These are phyloP conservation scores for Chironomus striatipennis DNA, from an alignment of 1,140 invertebrate species.

Conservation along the genomic window DNA sequence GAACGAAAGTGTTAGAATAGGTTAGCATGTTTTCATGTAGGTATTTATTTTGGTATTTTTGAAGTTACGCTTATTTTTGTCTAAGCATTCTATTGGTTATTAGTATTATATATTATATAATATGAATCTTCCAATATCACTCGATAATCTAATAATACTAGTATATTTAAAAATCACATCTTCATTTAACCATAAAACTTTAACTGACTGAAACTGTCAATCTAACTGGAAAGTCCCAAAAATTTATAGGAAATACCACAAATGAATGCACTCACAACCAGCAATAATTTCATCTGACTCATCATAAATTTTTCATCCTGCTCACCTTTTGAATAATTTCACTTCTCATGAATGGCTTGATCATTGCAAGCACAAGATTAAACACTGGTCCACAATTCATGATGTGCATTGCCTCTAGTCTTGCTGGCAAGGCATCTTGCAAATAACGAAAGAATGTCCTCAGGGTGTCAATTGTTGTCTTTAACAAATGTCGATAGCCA, in stretches of 20 bases:
- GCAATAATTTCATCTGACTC: too few relatives aligned
- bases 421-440: conserved; percentile 51
- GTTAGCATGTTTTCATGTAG: too few relatives aligned
- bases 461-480: conserved; percentile 41
- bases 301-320: neutral
- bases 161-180: neutral
- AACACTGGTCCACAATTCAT: conserved; percentile 53
- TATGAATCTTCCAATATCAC: neutral
- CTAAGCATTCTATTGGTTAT: too few relatives aligned
- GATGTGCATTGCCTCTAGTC: conserved; percentile 52
- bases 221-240: too few relatives aligned
- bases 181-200: too few relatives aligned
- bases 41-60: too few relatives aligned
- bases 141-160: neutral
- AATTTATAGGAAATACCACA: too few relatives aligned
- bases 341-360: conserved; percentile 54
- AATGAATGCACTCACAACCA: neutral
- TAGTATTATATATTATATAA: too few relatives aligned
- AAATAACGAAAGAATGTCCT: conserved; percentile 42
- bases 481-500: conserved; percentile 47
- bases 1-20: conserved; percentile 25
- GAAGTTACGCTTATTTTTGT: too few relatives aligned
- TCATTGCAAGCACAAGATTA: conserved; percentile 50
- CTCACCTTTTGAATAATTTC: conserved; percentile 53
- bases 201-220: too few relatives aligned